A percentile compares a stretch with the other conserved stretches of the same genome.
These are phyloP conservation scores for Hermodice carunculata DNA, from an alignment of 2,888 invertebrate genomes.

Conservation along the genomic window DNA sequence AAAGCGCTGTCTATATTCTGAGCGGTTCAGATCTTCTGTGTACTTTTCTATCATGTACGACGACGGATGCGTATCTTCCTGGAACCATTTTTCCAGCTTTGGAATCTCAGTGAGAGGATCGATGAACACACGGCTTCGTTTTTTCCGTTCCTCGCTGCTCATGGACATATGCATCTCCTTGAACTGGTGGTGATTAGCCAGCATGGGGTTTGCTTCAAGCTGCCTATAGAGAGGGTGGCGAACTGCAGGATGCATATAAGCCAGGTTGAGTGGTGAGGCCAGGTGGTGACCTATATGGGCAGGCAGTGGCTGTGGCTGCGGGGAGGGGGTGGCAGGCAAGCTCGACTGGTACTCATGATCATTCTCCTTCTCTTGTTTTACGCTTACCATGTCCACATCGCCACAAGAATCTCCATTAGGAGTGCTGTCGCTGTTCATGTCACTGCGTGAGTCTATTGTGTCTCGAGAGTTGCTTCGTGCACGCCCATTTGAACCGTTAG, in stretches of 20 bases:
- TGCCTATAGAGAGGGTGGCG: conserved; percentile 12
- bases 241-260: conserved; percentile 35
- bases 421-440: conserved; percentile 27
- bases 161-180: conserved; percentile 16
- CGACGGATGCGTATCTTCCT: conserved; percentile 97
- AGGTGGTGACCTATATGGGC: conserved; percentile 15
- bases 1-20: conserved; percentile 98
- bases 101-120: conserved; percentile 97
- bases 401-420: conserved; percentile 14
- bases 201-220: conserved; percentile 19
- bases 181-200: conserved; percentile 18
- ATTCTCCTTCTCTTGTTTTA: conserved; percentile 16
- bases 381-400: not conserved
- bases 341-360: conserved; percentile 10
- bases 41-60: conserved; percentile 98
- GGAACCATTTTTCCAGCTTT: conserved; percentile 84
- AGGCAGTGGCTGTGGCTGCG: conserved; percentile 15
- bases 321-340: conserved; percentile 1
- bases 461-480: too few species aligned
- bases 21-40: conserved; percentile 95
- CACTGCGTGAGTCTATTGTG: too few species aligned
- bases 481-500: too few species aligned
- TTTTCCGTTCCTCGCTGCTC: conserved; percentile 82
- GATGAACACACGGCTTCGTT: conserved; percentile 97
- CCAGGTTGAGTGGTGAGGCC: conserved; percentile 44